phyloP scores from a whole-genome alignment of 2,113 vertebrate species.

The Oxyruncus cristatus region DNA sequence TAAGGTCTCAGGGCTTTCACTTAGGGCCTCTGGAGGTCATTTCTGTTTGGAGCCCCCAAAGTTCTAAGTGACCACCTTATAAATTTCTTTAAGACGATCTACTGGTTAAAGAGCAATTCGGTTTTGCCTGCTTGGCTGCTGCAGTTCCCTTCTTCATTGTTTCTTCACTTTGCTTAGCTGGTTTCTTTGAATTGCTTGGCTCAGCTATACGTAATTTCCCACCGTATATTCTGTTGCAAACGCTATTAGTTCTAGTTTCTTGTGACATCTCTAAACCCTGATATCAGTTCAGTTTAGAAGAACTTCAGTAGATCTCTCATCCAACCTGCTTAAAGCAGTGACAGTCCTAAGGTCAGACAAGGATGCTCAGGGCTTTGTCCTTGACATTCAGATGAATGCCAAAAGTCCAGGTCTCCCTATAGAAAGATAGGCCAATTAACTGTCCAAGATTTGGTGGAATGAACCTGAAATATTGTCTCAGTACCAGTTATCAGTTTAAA shows the following conservation, averaged over 20 bases:
- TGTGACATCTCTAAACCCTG: background rate
- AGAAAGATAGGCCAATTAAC: background rate
- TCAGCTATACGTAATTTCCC: background rate
- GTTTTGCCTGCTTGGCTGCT: background rate
- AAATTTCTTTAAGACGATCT: background rate
- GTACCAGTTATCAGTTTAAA: background rate
- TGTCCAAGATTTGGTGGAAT: background rate
- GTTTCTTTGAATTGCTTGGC: background rate
- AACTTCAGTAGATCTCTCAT: background rate
- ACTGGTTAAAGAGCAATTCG: background rate
- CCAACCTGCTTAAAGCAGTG: background rate
- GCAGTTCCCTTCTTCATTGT: background rate
- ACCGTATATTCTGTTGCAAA: background rate
- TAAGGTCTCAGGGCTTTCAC: background rate
- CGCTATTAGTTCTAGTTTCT: background rate
- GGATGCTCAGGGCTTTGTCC: background rate
- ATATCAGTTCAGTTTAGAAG: background rate
- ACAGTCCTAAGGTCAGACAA: accelerated
- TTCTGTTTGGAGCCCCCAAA: background rate
- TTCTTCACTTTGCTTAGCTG: background rate
- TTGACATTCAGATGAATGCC: background rate
- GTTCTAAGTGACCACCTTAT: background rate
- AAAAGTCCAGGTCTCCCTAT: background rate
- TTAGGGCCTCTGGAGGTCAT: background rate
- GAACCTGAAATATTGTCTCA: background rate